These are phyloP conservation scores for Thysanoteuthis rhombus DNA, from an alignment of 2,888 invertebrate species.

Conservation along the genomic window DNA sequence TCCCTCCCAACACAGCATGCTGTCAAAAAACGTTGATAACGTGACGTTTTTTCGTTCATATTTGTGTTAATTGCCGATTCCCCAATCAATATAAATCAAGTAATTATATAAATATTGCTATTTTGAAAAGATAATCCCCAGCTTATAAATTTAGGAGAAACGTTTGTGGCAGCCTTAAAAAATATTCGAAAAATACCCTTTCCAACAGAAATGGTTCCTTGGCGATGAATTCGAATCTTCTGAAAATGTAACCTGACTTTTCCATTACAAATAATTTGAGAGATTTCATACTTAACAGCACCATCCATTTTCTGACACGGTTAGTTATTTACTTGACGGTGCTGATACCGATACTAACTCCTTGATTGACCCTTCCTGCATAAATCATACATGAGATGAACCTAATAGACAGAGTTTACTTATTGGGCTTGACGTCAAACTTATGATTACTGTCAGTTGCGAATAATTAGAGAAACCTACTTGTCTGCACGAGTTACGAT, in stretches of 20 bases:
- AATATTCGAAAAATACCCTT: no score
- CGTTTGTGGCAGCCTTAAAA: no score
- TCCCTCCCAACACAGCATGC: no score
- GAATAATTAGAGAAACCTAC: background rate
- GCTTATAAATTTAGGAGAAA: no score
- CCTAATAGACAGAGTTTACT: background rate
- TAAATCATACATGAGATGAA: background rate
- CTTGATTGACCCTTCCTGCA: background rate
- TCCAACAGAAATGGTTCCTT: no score
- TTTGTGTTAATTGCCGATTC: no score
- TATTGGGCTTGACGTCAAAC: background rate
- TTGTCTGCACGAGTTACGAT: background rate
- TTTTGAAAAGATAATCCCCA: no score
- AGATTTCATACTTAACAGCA: background rate
- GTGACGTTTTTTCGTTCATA: no score
- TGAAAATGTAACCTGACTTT: background rate
- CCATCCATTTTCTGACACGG: background rate
- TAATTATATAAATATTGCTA: no score
- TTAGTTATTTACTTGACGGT: background rate
- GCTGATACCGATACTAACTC: background rate
- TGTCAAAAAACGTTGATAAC: no score
- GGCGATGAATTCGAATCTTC: no score
- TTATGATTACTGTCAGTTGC: background rate
- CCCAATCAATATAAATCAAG: no score
- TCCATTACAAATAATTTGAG: background rate